Conservation (phyloP, 2,888 invertebrate genomes). For the Campoplex nolae region DNA sequence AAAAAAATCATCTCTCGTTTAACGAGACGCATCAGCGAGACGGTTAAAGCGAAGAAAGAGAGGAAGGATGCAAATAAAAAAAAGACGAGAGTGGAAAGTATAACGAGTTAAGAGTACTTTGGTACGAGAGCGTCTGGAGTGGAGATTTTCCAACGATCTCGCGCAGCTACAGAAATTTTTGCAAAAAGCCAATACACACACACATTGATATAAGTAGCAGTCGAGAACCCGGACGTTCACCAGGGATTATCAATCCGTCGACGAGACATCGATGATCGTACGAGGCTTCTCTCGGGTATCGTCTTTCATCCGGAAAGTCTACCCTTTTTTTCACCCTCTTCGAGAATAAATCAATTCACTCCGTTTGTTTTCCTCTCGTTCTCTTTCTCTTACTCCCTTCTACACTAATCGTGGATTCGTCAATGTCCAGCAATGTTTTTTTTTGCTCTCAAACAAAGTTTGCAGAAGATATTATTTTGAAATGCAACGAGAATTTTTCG, state of each 20-base stretch:
- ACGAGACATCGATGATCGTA: slow-evolving; percentile 18
- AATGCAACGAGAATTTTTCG: neutral
- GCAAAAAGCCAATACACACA: neutral
- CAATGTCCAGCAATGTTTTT: neutral
- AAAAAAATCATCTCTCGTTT: slow-evolving; percentile 1
- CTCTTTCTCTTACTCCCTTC: too few relatives aligned
- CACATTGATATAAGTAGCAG: neutral
- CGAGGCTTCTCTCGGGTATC: slow-evolving; percentile 24
- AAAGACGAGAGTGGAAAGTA: slow-evolving; percentile 35
- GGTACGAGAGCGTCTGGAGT: slow-evolving; percentile 36
- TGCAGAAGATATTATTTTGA: neutral
- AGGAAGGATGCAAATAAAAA: neutral
- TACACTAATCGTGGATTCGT: neutral
- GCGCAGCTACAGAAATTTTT: slow-evolving; percentile 15
- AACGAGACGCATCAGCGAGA: slow-evolving; percentile 21
- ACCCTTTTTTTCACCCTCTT: neutral
- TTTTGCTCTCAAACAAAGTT: neutral
- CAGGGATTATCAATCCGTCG: slow-evolving; percentile 23
- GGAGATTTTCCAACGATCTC: slow-evolving; percentile 45
- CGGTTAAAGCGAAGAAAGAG: neutral
- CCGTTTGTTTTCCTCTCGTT: neutral
- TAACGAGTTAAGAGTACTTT: slow-evolving; percentile 29
- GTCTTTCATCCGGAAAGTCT: neutral
- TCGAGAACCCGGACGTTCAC: slow-evolving; percentile 17
- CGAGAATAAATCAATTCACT: neutral